These are phyloP conservation scores for Scaptomyza cyrtandrae DNA, from an alignment of 2,888 invertebrate genomes.

Conservation along the genomic window DNA sequence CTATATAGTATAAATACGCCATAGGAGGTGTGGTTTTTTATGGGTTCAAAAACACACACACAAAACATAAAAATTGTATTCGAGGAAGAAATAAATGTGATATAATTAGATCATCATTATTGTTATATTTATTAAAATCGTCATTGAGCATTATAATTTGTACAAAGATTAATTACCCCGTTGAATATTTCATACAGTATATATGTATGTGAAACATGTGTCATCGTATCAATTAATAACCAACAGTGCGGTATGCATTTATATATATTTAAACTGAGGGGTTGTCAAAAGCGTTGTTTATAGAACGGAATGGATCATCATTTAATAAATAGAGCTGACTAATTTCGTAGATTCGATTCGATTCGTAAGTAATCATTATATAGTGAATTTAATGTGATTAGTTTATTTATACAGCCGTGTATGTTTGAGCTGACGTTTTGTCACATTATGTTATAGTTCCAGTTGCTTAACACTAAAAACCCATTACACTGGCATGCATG, in stretches of 20 bases:
- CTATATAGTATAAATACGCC: constrained; percentile 24
- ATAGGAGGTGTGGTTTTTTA: constrained; percentile 37
- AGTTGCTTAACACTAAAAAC: constrained; percentile 8
- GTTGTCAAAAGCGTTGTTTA: constrained; percentile 33
- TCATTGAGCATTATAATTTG: background rate
- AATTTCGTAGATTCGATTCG: constrained; percentile 4
- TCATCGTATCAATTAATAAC: constrained; percentile 72
- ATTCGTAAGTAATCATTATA: background rate
- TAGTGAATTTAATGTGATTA: constrained; percentile 1
- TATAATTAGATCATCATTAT: constrained; percentile 45
- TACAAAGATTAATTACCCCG: constrained; percentile 44
- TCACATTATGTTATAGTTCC: constrained; percentile 13
- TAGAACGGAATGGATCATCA: constrained; percentile 33
- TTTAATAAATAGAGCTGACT: constrained; percentile 34
- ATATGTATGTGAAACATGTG: constrained; percentile 45
- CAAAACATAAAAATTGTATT: constrained; percentile 1
- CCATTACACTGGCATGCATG: background rate
- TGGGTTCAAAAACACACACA: background rate
- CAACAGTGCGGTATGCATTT: constrained; percentile 30
- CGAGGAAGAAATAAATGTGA: constrained; percentile 2
- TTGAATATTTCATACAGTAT: constrained; percentile 19
- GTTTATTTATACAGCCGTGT: background rate
- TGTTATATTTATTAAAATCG: constrained; percentile 39
- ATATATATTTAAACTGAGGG: constrained; percentile 32
- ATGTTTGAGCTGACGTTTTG: constrained; percentile 22